Evolutionary conservation across 2,113 vertebrate genomes (phyloP), one percentile per base, ranked within the genome.

Genomic region (Talpa occidentalis): DNA sequence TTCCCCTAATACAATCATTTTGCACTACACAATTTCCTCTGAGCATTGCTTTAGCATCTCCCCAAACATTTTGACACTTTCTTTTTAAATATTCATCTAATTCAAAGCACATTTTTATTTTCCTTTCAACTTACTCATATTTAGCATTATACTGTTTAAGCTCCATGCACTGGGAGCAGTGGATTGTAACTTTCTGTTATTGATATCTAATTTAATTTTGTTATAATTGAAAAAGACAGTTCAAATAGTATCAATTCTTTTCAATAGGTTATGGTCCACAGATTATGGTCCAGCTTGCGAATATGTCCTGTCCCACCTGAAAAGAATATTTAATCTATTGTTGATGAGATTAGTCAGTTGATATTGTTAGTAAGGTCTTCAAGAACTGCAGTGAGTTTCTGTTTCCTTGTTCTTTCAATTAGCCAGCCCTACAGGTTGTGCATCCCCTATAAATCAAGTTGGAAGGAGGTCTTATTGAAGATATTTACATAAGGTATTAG

Each of bases 51-150:
- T 80, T 66, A 69, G 22, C 17, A 85, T 0, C 1, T 84, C 56
- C 67, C 16, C 44, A 44, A 9, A 47, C 3, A 60, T 82, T 95
- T 86, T 87, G 16, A n/a, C 88, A 72, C 1, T 47, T 19, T 93
- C 14, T 62, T 32, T 37, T 97, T 93, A 82, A 40, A 84, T 79
- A 89, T 85, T 88, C 1, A 73, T 88, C 26, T 26, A 69, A 11
- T 85, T 88, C 56, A 81, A 86, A 90, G 44, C 17, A 62, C 62
- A n/a, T 49, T 93, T 6, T 69, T 37, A 64, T 32, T 76, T 92
- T 87, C 6, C 28, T 93, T 86, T 91, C 21, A 88, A 70, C 7
- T 78, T 94, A 19, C 17, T 81, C 28, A 72, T 93, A 21, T 88
- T 78, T 67, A 84, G 14, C 90, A 90, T 2, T 54, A 77, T 40